phyloP scores from a whole-genome alignment of 2,888 invertebrate genomes.

The Tholera decimalis region DNA sequence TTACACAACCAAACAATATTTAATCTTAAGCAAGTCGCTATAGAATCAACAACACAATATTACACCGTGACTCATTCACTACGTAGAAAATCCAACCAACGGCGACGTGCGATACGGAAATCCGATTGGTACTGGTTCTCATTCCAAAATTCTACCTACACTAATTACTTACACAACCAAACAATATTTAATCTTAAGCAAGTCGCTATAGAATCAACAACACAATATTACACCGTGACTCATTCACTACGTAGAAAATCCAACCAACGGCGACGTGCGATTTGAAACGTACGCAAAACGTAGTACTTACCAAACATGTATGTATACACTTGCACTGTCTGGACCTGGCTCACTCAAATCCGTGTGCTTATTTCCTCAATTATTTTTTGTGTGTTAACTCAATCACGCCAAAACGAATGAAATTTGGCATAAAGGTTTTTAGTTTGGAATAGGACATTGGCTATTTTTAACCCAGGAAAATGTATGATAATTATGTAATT shows the following conservation, averaged over 20 bases:
- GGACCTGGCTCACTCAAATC: too few species aligned
- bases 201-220: conserved; percentile 8
- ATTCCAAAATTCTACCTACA: not conserved
- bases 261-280: conserved; percentile 23
- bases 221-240: conserved; percentile 3
- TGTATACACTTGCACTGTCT: too few species aligned
- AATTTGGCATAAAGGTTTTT: too few species aligned
- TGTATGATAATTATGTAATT: too few species aligned
- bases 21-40: conserved; percentile 6
- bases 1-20: not conserved
- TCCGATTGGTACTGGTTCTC: too few species aligned
- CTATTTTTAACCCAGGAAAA: too few species aligned
- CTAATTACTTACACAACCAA: conserved; percentile 1
- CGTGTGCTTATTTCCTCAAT: too few species aligned
- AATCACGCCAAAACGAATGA: too few species aligned
- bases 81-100: conserved; percentile 10
- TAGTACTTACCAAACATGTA: too few species aligned
- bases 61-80: conserved; percentile 15
- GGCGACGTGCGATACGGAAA: conserved; percentile 29
- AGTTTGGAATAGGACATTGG: too few species aligned
- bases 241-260: conserved; percentile 23
- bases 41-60: conserved; percentile 9
- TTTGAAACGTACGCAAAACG: conserved; percentile 30
- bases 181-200: conserved; percentile 8
- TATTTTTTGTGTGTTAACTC: too few species aligned